These are phyloP conservation scores for Elysia crispata DNA, from an alignment of 2,888 invertebrate genomes.

Conservation along the genomic window DNA sequence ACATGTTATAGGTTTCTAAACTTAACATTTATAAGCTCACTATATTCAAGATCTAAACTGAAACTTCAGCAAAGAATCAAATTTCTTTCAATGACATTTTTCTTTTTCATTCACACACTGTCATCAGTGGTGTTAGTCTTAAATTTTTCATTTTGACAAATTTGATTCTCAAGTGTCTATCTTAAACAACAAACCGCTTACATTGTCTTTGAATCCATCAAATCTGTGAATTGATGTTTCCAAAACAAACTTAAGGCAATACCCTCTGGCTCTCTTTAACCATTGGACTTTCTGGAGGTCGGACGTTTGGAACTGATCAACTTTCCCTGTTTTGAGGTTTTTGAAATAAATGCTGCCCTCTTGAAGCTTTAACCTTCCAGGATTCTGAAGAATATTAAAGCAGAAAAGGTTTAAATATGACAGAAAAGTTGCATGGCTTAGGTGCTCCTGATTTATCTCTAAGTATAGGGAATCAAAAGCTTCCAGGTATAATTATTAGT, in stretches of 20 bases:
- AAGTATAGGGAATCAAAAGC: neutral
- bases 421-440: neutral
- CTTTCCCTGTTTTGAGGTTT: slow-evolving; percentile 96
- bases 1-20: no score
- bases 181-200: slow-evolving; percentile 66
- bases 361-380: slow-evolving; percentile 93
- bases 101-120: no score
- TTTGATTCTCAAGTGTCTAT: no score
- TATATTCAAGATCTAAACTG: no score
- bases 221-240: slow-evolving; percentile 95
- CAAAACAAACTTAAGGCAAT: slow-evolving; percentile 92
- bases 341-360: slow-evolving; percentile 94
- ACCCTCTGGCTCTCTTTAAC: slow-evolving; percentile 92
- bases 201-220: slow-evolving; percentile 93
- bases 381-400: slow-evolving; percentile 83
- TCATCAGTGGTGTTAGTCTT: no score
- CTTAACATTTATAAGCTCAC: no score
- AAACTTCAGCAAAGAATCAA: no score
- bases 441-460: neutral
- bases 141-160: neutral
- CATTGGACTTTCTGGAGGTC: slow-evolving; percentile 95
- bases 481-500: no score
- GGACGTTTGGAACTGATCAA: slow-evolving; percentile 89
- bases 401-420: neutral
- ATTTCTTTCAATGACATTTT: no score